phyloP scores from a whole-genome alignment of 2,797 vertebrate genomes.

The Melanotaenia trifasciata region DNA sequence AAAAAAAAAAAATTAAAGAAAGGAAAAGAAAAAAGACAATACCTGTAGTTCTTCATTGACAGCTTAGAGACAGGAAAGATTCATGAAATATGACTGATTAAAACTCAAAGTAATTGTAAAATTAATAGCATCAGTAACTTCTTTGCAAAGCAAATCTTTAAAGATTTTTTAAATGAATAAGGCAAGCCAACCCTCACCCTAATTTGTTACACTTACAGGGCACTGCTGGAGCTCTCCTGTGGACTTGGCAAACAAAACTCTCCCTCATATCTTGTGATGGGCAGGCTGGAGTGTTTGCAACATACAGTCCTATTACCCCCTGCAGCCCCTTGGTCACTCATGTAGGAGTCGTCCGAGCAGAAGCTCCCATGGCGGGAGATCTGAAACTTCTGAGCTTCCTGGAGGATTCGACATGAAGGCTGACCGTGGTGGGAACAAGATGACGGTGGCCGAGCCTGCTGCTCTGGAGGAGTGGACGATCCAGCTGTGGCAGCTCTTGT shows the following conservation, averaged over 20 bases:
- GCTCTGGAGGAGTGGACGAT: conserved; percentile 54
- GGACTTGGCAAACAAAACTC: conserved; percentile 53
- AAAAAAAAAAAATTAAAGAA: conserved; percentile 3
- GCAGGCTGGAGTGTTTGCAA: conserved; percentile 65
- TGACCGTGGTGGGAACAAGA: conserved; percentile 63
- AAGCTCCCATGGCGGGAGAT: conserved; percentile 86
- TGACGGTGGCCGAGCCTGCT: conserved; percentile 33
- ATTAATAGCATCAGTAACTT: background rate
- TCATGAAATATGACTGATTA: conserved; percentile 21
- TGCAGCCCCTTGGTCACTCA: conserved; percentile 60
- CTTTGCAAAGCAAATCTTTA: background rate
- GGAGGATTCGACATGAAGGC: conserved; percentile 71
- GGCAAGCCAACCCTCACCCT: background rate
- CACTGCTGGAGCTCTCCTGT: conserved; percentile 65
- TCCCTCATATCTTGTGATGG: conserved; percentile 50
- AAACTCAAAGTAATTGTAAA: conserved; percentile 2
- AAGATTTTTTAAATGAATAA: background rate
- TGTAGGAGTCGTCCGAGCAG: conserved; percentile 86
- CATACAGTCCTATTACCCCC: conserved; percentile 31
- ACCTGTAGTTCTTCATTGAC: conserved; percentile 72
- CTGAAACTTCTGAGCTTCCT: conserved; percentile 84
- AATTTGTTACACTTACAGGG: conserved; percentile 64
- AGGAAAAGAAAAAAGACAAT: conserved; percentile 31
- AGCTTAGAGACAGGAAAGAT: conserved; percentile 70
- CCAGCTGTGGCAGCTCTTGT: conserved; percentile 12